Evolutionary conservation across 2,113 vertebrate species (phyloP), one percentile per base, ranked within the genome.

Genomic region (Trogon melanurus): DNA sequence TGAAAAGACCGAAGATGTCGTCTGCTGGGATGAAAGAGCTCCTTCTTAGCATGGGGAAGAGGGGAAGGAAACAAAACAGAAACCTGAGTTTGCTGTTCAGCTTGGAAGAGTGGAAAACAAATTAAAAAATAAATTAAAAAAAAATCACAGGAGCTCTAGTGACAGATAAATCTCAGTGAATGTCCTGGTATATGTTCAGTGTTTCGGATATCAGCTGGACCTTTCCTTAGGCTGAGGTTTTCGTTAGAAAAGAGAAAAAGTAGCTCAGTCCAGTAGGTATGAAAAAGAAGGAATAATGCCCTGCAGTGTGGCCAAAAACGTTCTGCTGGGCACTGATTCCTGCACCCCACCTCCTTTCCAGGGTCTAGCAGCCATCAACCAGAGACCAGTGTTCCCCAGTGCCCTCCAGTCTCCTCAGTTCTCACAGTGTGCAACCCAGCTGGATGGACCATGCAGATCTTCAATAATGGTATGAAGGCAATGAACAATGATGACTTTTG

Each of bases 381-480:
- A 72, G 21, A 67, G 29, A 1, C 34, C 29, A 5, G 9, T 10
- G 15, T 4, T 17, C 30, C 9, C 18, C n/a, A n/a, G 26, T 14
- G 18, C 47, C 86, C 57, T 26, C 6, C 11, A 73, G 32, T 54
- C 1, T 25, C 27, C 61, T 66, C 44, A 51, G 32, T 15, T 50
- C 12, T 19, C 17, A 11, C 14, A 14, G 19, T 13, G 16, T 16
- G 45, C 0, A 36, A 50, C 56, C 6, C 61, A 67, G 15, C 10
- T 41, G 69, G 36, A 12, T 11, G 32, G 32, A 32, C 4, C 26
- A 10, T 0, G 1, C 6, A 57, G 53, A 10, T n/a, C 51, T 73
- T 79, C 29, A 0, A 14, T 10, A 34, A 3, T 0, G 75, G 5
- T 22, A 38, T 0, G 0, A 54, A 74, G 38, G 18, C 8, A 36